These are phyloP conservation scores for Limonius californicus DNA, from an alignment of 1,140 invertebrate species.

Conservation along the genomic window DNA sequence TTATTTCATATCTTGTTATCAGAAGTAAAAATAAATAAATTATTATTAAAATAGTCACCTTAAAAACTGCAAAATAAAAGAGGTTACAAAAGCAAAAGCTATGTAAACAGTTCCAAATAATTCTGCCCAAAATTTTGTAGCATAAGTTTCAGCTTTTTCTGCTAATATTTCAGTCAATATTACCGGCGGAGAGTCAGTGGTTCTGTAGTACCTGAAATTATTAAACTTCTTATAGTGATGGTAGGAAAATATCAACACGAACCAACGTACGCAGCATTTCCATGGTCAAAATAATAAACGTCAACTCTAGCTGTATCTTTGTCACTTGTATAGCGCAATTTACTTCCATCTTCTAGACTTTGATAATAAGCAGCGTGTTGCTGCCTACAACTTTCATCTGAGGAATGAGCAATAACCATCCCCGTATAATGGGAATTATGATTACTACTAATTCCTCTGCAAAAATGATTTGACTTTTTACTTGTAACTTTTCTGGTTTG, in stretches of 20 bases:
- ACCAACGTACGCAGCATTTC: constrained; percentile 58
- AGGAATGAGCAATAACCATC: background rate
- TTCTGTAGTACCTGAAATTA: constrained; percentile 51
- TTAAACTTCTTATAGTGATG: too few species aligned
- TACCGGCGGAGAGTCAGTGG: constrained; percentile 58
- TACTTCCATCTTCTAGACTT: constrained; percentile 6
- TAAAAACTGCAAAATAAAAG: constrained; percentile 57
- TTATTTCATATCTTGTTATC: too few species aligned
- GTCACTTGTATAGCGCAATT: constrained; percentile 21
- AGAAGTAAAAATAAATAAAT: too few species aligned
- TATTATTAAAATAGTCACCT: too few species aligned
- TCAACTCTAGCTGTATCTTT: constrained; percentile 50
- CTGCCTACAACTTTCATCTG: background rate
- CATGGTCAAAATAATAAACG: constrained; percentile 66
- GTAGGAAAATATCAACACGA: too few species aligned
- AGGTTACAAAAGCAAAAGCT: constrained; percentile 55
- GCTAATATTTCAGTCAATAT: constrained; percentile 54
- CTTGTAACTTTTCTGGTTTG: background rate
- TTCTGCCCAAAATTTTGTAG: constrained; percentile 63
- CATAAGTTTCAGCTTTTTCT: constrained; percentile 55
- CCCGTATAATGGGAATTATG: constrained; percentile 1
- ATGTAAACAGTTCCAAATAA: constrained; percentile 61
- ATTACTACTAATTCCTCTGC: background rate
- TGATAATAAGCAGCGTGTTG: constrained; percentile 28
- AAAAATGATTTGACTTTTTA: background rate